Percentiles rank a stretch among this genome's conserved stretches.
Evolutionary conservation across 2,113 vertebrate genomes (phyloP).

Genomic region (Melanerpes formicivorus): DNA sequence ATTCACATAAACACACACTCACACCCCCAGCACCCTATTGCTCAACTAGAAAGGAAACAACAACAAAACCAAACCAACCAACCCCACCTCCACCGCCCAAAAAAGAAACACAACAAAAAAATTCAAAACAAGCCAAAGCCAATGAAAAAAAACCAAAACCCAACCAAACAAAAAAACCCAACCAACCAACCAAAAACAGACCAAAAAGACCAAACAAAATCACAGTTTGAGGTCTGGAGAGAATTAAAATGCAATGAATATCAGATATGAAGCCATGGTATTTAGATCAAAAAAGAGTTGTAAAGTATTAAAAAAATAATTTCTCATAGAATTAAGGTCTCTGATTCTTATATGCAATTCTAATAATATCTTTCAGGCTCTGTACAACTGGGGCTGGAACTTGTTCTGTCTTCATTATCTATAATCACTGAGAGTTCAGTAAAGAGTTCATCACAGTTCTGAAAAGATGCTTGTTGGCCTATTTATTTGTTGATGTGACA

Average conservation of each 20-base stretch:
- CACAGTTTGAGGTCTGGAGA: not conserved
- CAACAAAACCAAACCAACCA: not conserved
- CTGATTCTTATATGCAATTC: not conserved
- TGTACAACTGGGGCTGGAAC: not conserved
- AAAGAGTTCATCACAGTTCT: not conserved
- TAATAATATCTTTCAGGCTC: not conserved
- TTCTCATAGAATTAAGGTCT: not conserved
- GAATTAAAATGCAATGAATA: not conserved
- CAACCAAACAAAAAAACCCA: too few relatives aligned
- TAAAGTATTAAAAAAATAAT: not conserved
- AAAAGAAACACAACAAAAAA: not conserved
- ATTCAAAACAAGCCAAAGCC: not conserved
- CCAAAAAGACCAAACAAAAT: too few relatives aligned
- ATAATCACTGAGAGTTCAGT: not conserved
- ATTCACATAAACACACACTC: fast-evolving
- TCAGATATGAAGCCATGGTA: not conserved
- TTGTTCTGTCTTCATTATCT: not conserved
- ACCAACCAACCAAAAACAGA: not conserved
- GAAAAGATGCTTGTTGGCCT: not conserved
- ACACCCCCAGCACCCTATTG: fast-evolving
- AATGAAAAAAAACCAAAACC: not conserved
- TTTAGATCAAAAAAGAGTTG: not conserved
- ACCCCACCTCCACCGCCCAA: too few relatives aligned
- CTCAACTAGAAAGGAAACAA: not conserved
- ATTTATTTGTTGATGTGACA: not conserved